Conservation (phyloP, 2,888 invertebrate genomes). For the Nasonia oneida region DNA sequence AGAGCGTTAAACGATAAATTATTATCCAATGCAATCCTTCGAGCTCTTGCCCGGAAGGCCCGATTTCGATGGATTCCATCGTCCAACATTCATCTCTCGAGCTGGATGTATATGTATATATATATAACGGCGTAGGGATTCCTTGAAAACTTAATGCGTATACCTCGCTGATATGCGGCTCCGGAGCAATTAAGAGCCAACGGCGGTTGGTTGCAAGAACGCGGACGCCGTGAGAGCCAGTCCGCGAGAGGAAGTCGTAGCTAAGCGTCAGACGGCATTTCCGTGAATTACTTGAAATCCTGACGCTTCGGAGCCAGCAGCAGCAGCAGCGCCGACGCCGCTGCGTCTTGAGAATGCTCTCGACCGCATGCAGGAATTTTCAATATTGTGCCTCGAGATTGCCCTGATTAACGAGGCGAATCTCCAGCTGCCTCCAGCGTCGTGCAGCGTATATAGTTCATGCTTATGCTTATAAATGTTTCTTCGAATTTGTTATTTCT, state of each 20-base stretch:
- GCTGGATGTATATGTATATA: background rate
- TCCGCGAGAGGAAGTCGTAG: conserved; percentile 27
- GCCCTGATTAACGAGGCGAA: conserved; percentile 71
- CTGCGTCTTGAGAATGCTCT: conserved; percentile 65
- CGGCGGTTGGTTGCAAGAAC: background rate
- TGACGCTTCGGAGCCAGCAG: conserved; percentile 38
- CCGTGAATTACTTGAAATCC: conserved; percentile 70
- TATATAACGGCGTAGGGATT: conserved; percentile 23
- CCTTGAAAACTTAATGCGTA: conserved; percentile 50
- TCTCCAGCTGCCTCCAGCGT: background rate
- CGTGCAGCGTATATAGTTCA: background rate
- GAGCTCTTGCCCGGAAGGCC: background rate
- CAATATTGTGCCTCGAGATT: conserved; percentile 72
- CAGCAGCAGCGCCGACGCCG: conserved; percentile 63
- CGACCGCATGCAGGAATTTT: conserved; percentile 70
- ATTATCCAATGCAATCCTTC: background rate
- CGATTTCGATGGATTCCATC: background rate
- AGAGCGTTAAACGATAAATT: background rate
- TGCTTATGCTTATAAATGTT: background rate
- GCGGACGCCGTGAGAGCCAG: background rate
- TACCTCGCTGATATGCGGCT: conserved; percentile 35
- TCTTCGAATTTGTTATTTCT: background rate
- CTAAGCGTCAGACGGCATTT: conserved; percentile 59
- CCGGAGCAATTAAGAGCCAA: conserved; percentile 56
- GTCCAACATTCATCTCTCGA: conserved; percentile 16